Conservation (phyloP, 1,140 invertebrate genomes). For the Globodera rostochiensis region DNA sequence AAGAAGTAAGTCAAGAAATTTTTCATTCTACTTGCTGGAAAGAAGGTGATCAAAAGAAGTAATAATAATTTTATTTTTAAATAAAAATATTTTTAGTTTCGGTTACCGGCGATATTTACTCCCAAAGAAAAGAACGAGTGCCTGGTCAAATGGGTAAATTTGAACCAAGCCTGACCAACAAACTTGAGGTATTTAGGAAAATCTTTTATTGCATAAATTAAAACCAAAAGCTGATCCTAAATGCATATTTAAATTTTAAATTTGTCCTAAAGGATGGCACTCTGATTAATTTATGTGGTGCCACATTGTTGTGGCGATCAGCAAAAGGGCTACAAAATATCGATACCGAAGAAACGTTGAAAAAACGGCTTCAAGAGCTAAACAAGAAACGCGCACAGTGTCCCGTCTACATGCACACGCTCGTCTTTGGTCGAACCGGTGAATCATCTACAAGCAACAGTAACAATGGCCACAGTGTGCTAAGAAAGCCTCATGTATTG, state of each 20-base stretch:
- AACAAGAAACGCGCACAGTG: background rate
- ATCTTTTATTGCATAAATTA: too few relatives aligned
- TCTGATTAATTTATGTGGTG: background rate
- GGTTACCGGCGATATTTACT: background rate
- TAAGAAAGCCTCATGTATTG: too few relatives aligned
- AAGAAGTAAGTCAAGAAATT: too few relatives aligned
- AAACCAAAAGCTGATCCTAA: too few relatives aligned
- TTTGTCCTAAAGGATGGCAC: background rate
- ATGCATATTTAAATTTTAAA: background rate
- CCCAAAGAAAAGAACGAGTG: background rate
- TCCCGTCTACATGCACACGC: background rate
- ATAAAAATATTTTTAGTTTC: background rate
- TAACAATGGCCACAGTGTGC: too few relatives aligned
- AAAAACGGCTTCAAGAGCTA: background rate
- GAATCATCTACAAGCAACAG: too few relatives aligned
- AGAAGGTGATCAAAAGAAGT: background rate
- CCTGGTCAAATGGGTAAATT: background rate
- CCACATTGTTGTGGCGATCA: background rate
- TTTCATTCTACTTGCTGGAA: background rate
- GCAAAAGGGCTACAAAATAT: background rate
- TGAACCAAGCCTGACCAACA: background rate
- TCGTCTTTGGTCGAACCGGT: background rate
- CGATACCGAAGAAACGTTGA: background rate
- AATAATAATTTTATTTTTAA: too few relatives aligned
- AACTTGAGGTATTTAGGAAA: background rate